Evolutionary conservation across 2,888 invertebrate species (phyloP).

Genomic region (Neoscelio sp.): DNA sequence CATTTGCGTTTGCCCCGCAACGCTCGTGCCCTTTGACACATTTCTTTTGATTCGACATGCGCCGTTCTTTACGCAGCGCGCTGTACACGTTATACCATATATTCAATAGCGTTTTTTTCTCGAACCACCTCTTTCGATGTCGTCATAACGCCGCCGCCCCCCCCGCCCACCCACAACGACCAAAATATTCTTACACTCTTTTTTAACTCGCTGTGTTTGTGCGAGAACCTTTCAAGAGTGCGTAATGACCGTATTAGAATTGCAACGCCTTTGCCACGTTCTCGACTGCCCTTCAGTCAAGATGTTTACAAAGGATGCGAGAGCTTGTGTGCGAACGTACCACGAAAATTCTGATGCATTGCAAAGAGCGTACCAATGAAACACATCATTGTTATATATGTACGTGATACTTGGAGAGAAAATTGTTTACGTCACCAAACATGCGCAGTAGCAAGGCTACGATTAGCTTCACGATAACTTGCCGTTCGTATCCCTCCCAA

Average conservation of each 20-base stretch:
- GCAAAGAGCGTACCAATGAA: no score
- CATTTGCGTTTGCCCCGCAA: conserved; percentile 75
- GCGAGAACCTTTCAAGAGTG: conserved; percentile 19
- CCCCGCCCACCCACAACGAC: neutral
- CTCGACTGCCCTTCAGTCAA: conserved; percentile 1
- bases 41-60: conserved; percentile 80
- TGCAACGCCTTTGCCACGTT: conserved; percentile 29
- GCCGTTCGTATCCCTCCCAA: no score
- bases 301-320: neutral
- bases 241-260: conserved; percentile 53
- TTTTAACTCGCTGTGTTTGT: conserved; percentile 2
- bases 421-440: no score
- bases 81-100: conserved; percentile 35
- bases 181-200: conserved; percentile 26
- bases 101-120: conserved; percentile 63
- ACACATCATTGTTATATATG: no score
- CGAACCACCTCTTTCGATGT: conserved; percentile 46
- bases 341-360: neutral
- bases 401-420: no score
- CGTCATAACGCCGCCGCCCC: conserved; percentile 52
- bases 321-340: conserved; percentile 5
- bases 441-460: no score
- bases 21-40: conserved; percentile 79
- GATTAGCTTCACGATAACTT: no score
- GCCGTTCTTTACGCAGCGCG: conserved; percentile 64